phyloP scores from a whole-genome alignment of 2,888 invertebrate species.

The Rotaria socialis region DNA sequence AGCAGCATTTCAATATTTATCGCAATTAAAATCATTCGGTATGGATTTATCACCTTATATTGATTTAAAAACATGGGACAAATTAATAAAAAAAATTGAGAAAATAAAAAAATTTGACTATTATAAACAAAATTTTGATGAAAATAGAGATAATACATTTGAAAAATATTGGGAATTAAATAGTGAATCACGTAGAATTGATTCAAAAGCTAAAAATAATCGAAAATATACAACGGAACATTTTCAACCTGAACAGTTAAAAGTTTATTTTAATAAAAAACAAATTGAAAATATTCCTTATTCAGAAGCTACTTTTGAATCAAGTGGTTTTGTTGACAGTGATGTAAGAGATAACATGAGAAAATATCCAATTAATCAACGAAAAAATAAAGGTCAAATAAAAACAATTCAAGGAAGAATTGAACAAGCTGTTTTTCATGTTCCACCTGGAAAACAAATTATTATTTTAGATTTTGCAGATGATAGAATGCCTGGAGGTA shows the following conservation, averaged over 20 bases:
- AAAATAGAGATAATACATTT: not conserved
- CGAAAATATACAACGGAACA: not conserved
- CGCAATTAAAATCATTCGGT: not conserved
- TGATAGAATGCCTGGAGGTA: constrained; percentile 32
- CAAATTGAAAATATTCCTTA: not conserved
- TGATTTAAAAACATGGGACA: not conserved
- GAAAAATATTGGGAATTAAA: not conserved
- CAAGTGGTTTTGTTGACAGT: not conserved
- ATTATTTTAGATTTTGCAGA: constrained; percentile 24
- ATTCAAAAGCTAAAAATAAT: not conserved
- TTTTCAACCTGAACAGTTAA: not conserved
- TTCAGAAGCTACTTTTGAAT: not conserved
- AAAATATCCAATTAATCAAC: not conserved
- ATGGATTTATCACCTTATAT: not conserved
- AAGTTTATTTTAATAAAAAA: not conserved
- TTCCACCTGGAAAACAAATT: not conserved
- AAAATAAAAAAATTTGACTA: not conserved
- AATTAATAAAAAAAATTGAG: not conserved
- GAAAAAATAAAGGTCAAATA: not conserved
- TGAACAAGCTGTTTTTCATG: not conserved
- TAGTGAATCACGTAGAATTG: not conserved
- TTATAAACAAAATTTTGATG: not conserved
- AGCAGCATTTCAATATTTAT: not conserved
- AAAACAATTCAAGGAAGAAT: constrained; percentile 18
- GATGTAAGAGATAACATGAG: not conserved